These are phyloP conservation scores for Phoronis australis DNA, from an alignment of 2,888 invertebrate genomes.

Conservation along the genomic window DNA sequence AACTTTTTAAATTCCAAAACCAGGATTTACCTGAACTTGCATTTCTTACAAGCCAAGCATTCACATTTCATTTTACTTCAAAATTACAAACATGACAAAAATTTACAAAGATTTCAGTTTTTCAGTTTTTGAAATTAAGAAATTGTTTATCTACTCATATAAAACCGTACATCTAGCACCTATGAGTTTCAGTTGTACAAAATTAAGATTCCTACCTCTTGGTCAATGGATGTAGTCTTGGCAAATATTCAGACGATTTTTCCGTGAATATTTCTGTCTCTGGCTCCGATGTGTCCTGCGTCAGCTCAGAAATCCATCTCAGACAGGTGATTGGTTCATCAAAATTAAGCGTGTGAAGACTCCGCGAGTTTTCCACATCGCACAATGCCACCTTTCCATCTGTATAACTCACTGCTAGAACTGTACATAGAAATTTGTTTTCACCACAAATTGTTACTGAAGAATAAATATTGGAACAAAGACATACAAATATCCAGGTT, in stretches of 20 bases:
- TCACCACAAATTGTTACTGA: too few species aligned
- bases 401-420: conserved; percentile 60
- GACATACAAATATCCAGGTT: too few species aligned
- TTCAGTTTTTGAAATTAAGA: too few species aligned
- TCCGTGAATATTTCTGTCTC: conserved; percentile 44
- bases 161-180: too few species aligned
- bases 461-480: too few species aligned
- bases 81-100: not conserved
- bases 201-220: too few species aligned
- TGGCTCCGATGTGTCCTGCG: conserved; percentile 16
- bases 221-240: conserved; percentile 55
- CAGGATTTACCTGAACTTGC: too few species aligned
- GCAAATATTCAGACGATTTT: conserved; percentile 54
- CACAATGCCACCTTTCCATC: conserved; percentile 66
- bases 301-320: conserved; percentile 64
- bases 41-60: too few species aligned
- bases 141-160: too few species aligned
- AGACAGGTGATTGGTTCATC: conserved; percentile 67
- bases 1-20: too few species aligned
- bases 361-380: conserved; percentile 80
- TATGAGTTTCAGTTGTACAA: too few species aligned
- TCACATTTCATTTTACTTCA: not conserved
- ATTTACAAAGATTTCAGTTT: too few species aligned
- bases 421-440: conserved; percentile 26
- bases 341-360: conserved; percentile 63